phyloP scores from a whole-genome alignment of 1,140 invertebrate species.

The Phenacoccus solenopsis region DNA sequence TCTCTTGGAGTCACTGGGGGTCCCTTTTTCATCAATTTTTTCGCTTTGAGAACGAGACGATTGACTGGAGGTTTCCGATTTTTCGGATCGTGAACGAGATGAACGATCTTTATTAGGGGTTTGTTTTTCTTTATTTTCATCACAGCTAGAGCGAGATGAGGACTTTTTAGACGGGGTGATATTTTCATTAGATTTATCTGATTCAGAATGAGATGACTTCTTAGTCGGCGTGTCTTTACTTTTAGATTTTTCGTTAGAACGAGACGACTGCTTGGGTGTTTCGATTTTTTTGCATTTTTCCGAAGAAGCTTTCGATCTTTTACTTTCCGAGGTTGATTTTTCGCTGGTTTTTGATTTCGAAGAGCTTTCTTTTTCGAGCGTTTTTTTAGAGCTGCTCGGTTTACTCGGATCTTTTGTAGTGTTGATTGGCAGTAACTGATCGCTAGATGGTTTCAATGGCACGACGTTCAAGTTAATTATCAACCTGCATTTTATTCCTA shows the following conservation, averaged over 20 bases:
- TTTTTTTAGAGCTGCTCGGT: neutral
- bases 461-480: constrained; percentile 51
- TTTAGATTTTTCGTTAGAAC: neutral
- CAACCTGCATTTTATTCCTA: constrained; percentile 67
- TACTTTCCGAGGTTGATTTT: neutral
- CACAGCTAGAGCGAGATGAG: neutral
- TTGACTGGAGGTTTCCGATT: neutral
- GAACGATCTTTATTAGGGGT: neutral
- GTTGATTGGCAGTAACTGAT: constrained; percentile 44
- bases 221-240: neutral
- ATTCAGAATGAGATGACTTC: neutral
- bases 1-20: neutral
- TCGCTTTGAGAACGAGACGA: neutral
- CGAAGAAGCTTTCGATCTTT: neutral
- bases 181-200: neutral
- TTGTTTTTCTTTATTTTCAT: too few species aligned
- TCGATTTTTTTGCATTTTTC: neutral
- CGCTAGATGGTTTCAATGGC: constrained; percentile 44
- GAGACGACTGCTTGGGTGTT: neutral
- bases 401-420: constrained; percentile 33
- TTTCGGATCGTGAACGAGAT: neutral
- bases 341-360: constrained; percentile 5
- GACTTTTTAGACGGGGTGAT: neutral
- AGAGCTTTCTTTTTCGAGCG: constrained; percentile 17
- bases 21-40: neutral